Evolutionary conservation across 1,140 invertebrate species (phyloP), one percentile per base, ranked within the genome.

Genomic region (Sweltsa coloradensis): DNA sequence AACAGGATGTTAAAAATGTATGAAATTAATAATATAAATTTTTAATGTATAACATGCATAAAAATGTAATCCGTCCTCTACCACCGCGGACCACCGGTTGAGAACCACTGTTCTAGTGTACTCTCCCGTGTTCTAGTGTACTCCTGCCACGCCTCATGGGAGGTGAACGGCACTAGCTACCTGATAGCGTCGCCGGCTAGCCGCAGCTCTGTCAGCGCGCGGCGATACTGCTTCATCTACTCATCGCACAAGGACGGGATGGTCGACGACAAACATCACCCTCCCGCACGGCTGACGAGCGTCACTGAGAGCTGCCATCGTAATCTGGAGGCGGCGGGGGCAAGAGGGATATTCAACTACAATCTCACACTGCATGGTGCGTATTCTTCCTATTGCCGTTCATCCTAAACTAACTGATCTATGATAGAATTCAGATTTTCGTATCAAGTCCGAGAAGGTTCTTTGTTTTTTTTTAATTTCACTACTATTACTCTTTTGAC

Each of bases 141-240:
- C 59, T 68, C 68, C 3, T 82, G 79, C 57, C 77, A 80, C 55
- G 79, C 78, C 25, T 73, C 67, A 41, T 82, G 79, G 79, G 64
- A 74, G 51, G 78, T 79, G 49, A 76, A 80, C 54, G 73, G 70
- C 34, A 76, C 73, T n/a, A 72, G 70, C 37, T 81, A 74, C 56
- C 66, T 81, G 22, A 76, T 82, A 23, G 73, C 76, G 7, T 73
- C 73, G 2, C 65, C 68, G 25, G 65, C 69, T 41, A 67, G 55
- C 29, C 53, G 60, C 0, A 62, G 66, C 19, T 61, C 64, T 0
- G 62, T 55, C 13, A 68, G 57, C 31, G 63, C 66, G 0, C 52
- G 62, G 21, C 57, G 63, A 26, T 66, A 65, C 41, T 68, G 66
- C 44, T 68, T 68, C 48, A 55, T 66, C 39, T 59, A 60, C 53